A percentile compares a stretch with the other conserved stretches of the same genome.
These are phyloP conservation scores for Ophion slaviceki DNA, from an alignment of 2,888 invertebrate species.

Conservation along the genomic window DNA sequence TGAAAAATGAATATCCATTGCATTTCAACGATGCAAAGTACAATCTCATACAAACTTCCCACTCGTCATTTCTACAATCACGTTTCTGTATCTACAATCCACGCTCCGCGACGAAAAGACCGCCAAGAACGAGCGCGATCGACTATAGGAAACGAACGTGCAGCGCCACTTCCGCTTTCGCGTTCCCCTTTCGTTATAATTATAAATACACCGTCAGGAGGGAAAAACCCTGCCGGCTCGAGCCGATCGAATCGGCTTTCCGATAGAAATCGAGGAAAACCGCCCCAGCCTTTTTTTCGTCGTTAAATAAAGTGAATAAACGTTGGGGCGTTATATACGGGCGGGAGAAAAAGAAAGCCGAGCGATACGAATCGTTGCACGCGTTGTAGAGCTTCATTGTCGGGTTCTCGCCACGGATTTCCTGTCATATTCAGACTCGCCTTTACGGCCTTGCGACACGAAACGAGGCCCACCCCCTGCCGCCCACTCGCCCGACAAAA, in stretches of 20 bases:
- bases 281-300: conserved; percentile 11
- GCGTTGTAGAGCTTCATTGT: conserved; percentile 63
- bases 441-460: conserved; percentile 63
- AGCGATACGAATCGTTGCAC: conserved; percentile 56
- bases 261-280: conserved; percentile 3
- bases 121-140: too few relatives aligned
- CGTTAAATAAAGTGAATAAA: conserved; percentile 49
- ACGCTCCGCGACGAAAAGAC: too few relatives aligned
- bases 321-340: conserved; percentile 21
- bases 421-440: conserved; percentile 62
- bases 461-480: conserved; percentile 35
- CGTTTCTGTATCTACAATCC: too few relatives aligned
- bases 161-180: too few relatives aligned
- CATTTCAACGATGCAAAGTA: too few relatives aligned
- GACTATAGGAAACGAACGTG: too few relatives aligned
- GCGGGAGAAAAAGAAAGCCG: not conserved
- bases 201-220: not conserved
- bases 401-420: conserved; percentile 63
- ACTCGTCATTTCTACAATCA: too few relatives aligned
- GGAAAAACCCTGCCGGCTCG: not conserved
- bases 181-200: not conserved
- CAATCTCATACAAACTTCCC: too few relatives aligned
- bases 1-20: too few relatives aligned
- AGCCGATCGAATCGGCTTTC: not conserved
- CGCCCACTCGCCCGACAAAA: conserved; percentile 17